Percentiles rank a stretch among this genome's conserved stretches.
These are phyloP conservation scores for Delphinapterus leucas DNA, from an alignment of 2,113 vertebrate genomes.

Conservation along the genomic window DNA sequence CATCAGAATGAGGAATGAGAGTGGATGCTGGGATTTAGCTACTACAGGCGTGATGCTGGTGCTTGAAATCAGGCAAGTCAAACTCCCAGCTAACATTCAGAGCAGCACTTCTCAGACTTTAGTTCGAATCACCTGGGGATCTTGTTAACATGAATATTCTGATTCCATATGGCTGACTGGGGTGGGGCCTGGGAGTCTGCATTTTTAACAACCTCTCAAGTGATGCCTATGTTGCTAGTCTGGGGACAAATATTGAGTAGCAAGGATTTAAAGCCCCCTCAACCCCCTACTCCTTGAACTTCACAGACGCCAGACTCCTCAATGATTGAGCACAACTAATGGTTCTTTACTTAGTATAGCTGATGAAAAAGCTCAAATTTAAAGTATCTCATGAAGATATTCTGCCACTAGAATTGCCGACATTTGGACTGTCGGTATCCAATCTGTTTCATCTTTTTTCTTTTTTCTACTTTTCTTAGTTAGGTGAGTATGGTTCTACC, in stretches of 20 bases:
- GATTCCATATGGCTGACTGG: background rate
- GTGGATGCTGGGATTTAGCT: background rate
- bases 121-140: background rate
- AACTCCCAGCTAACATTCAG: background rate
- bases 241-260: background rate
- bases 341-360: background rate
- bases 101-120: background rate
- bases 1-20: background rate
- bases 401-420: background rate
- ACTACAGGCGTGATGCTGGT: background rate
- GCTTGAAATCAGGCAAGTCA: slow-evolving; percentile 9
- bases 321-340: background rate
- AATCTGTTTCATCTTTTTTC: background rate
- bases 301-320: background rate
- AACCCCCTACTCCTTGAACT: background rate
- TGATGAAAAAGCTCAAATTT: slow-evolving; percentile 21
- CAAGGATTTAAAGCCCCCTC: background rate
- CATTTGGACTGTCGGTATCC: background rate
- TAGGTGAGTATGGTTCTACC: background rate
- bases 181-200: background rate
- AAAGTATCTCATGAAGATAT: slow-evolving; percentile 18
- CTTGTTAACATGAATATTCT: background rate
- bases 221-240: background rate
- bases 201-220: background rate
- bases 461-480: background rate